Evolutionary conservation across 2,888 invertebrate species (phyloP).

Genomic region (Aleiodes testaceus): DNA sequence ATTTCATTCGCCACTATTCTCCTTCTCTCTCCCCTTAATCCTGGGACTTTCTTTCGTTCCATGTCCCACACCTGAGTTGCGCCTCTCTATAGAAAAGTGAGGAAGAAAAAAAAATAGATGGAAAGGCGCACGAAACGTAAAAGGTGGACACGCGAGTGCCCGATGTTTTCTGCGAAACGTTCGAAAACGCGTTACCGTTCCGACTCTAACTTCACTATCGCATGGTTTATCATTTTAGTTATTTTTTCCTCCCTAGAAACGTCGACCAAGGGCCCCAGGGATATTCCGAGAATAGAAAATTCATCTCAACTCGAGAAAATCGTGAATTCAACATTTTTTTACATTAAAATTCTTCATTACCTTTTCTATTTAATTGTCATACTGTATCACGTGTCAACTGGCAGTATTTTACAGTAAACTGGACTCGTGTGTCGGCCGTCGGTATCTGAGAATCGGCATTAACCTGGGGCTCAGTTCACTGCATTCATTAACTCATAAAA

Average conservation of each 20-base stretch:
- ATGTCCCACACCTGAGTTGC: conserved; percentile 12
- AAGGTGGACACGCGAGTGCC: conserved; percentile 39
- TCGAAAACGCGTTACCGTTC: conserved; percentile 45
- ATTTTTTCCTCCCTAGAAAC: not conserved
- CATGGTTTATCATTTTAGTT: conserved; percentile 10
- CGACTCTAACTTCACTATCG: conserved; percentile 27
- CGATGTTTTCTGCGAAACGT: conserved; percentile 51
- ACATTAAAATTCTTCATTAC: too few relatives aligned
- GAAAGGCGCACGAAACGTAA: conserved; percentile 45
- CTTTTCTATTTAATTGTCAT: conserved; percentile 19
- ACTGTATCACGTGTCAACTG: conserved; percentile 56
- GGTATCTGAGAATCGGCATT: conserved; percentile 27
- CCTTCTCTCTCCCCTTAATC: not conserved
- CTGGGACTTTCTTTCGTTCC: conserved; percentile 29
- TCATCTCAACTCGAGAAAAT: conserved; percentile 33
- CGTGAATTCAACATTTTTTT: too few relatives aligned
- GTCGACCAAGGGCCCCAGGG: not conserved
- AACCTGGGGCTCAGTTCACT: conserved; percentile 36
- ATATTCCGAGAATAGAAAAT: conserved; percentile 8
- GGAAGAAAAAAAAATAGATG: conserved; percentile 38
- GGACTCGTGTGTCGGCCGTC: conserved; percentile 19
- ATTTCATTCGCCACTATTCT: not conserved
- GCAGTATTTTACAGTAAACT: conserved; percentile 17
- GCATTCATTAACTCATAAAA: conserved; percentile 52
- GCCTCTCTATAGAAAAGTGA: conserved; percentile 9